A percentile compares a stretch with the other conserved stretches of the same genome.
These are phyloP conservation scores for Heterodera filipjevi DNA, from an alignment of 2,888 invertebrate species.

Conservation along the genomic window DNA sequence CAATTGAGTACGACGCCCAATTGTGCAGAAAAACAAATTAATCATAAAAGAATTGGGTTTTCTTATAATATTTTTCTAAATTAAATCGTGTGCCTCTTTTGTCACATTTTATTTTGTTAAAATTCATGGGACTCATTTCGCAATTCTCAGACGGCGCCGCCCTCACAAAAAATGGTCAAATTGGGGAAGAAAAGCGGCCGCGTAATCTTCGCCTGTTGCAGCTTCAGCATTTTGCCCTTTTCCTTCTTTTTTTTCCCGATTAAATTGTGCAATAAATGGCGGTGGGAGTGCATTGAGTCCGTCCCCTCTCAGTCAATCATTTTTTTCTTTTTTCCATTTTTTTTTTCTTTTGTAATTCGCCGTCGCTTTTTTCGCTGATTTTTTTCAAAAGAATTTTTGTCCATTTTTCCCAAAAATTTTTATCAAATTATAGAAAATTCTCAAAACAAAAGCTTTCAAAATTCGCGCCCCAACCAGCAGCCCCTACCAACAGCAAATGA, in stretches of 20 bases:
- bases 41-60: too few relatives aligned
- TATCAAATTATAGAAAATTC: not conserved
- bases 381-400: not conserved
- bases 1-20: too few relatives aligned
- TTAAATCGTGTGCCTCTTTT: too few relatives aligned
- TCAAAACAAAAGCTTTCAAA: not conserved
- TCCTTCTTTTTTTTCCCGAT: not conserved
- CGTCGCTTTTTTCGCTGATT: not conserved
- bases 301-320: not conserved
- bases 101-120: too few relatives aligned
- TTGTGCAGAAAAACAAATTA: too few relatives aligned
- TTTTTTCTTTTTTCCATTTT: not conserved
- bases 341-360: not conserved
- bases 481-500: slow-evolving; percentile 10
- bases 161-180: not conserved
- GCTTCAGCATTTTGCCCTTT: not conserved
- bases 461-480: slow-evolving; percentile 2
- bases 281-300: not conserved
- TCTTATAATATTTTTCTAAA: too few relatives aligned
- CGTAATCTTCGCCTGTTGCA: slow-evolving; percentile 9
- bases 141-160: too few relatives aligned
- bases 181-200: not conserved
- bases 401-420: not conserved
- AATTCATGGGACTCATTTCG: too few relatives aligned
- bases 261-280: not conserved